Percentiles rank a stretch among this genome's conserved stretches.
phyloP scores from a whole-genome alignment of 2,888 invertebrate genomes.

The Prenolepis imparis region DNA sequence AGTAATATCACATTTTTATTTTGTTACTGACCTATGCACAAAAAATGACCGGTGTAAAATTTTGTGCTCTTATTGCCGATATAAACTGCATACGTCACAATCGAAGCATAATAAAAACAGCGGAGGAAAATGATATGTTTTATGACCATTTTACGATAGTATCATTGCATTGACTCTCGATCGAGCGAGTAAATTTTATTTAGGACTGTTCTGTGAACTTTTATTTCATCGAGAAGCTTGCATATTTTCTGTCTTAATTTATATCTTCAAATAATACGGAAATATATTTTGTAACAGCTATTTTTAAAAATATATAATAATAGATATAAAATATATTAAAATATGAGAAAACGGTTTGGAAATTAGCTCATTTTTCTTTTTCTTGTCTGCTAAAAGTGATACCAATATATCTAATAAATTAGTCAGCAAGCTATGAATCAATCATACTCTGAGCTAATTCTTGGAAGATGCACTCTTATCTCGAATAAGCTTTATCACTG shows the following conservation, averaged over 20 bases:
- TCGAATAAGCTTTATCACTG: slow-evolving; percentile 22
- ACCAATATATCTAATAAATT: background rate
- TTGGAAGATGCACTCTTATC: slow-evolving; percentile 29
- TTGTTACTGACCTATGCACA: slow-evolving; percentile 2
- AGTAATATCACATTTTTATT: background rate
- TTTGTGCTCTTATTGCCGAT: background rate
- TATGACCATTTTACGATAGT: background rate
- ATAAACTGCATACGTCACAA: background rate
- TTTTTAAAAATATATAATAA: background rate
- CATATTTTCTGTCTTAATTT: background rate
- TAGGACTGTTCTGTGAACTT: background rate
- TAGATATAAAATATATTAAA: background rate
- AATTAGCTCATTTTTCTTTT: background rate
- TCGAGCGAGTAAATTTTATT: background rate
- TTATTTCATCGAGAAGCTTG: background rate
- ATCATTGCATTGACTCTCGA: background rate
- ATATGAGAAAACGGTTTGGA: background rate
- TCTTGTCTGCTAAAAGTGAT: background rate
- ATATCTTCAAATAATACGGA: background rate
- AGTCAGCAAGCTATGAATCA: background rate
- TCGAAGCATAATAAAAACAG: background rate
- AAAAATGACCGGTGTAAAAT: background rate
- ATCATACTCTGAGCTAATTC: background rate
- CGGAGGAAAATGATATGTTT: slow-evolving; percentile 9
- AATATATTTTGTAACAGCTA: background rate